Conservation (phyloP, 2,888 invertebrate species). For the Falcaria lacertinaria region DNA sequence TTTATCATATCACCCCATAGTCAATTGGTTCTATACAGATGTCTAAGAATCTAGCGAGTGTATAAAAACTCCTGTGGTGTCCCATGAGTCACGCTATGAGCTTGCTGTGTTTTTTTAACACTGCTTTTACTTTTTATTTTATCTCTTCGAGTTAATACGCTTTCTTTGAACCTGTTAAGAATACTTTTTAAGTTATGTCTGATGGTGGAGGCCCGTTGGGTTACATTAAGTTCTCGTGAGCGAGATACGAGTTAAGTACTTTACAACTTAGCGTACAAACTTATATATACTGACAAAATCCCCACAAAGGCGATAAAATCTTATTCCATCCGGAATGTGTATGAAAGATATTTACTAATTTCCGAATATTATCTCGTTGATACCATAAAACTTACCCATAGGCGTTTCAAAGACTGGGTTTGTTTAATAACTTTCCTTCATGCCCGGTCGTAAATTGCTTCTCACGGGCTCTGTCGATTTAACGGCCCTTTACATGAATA, state of each 20-base stretch:
- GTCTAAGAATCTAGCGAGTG: no score
- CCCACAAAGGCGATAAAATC: slow-evolving; percentile 16
- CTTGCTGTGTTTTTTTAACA: slow-evolving; percentile 29
- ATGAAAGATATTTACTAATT: slow-evolving; percentile 16
- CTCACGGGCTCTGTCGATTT: slow-evolving; percentile 49
- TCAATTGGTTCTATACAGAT: no score
- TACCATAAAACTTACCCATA: slow-evolving; percentile 38
- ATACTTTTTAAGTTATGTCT: slow-evolving; percentile 23
- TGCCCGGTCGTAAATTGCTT: slow-evolving; percentile 55
- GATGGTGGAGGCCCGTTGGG: slow-evolving; percentile 11
- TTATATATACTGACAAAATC: slow-evolving; percentile 20
- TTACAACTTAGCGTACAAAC: slow-evolving; percentile 23
- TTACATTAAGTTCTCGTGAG: slow-evolving; percentile 18
- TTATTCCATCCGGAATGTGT: slow-evolving; percentile 15
- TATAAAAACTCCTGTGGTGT: slow-evolving; percentile 45
- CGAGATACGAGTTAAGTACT: slow-evolving; percentile 25
- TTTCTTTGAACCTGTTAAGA: slow-evolving; percentile 20
- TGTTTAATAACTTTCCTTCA: slow-evolving; percentile 54
- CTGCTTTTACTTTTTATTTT: slow-evolving; percentile 21
- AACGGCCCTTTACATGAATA: slow-evolving; percentile 43
- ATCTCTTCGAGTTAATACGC: background rate
- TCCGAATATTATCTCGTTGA: slow-evolving; percentile 17
- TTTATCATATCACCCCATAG: no score
- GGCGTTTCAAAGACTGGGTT: slow-evolving; percentile 38
- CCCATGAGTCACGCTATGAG: slow-evolving; percentile 50